Conservation (phyloP, 2,797 vertebrate species). For the Alfaro cultratus region DNA sequence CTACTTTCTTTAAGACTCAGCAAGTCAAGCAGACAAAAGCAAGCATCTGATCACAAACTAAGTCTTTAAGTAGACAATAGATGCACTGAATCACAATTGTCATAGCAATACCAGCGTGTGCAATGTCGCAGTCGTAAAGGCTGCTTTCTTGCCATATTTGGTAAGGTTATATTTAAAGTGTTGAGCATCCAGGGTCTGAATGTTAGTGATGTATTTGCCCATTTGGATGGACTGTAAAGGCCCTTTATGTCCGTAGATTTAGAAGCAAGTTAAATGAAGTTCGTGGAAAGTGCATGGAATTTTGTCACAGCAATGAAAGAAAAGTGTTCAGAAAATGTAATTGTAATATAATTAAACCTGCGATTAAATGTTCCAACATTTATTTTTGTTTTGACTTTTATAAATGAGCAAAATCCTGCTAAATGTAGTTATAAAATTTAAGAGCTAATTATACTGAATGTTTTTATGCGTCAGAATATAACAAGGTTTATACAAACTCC, state of each 20-base stretch:
- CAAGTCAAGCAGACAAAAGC: slow-evolving; percentile 12
- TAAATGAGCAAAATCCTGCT: not conserved
- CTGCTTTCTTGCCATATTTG: not conserved
- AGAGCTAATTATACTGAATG: not conserved
- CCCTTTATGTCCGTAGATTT: not conserved
- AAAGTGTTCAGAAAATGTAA: not conserved
- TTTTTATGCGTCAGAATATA: not conserved
- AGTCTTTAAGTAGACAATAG: not conserved
- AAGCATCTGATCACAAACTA: not conserved
- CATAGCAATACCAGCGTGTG: not conserved
- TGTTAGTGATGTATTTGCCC: not conserved
- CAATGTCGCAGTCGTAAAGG: not conserved
- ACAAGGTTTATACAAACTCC: not conserved
- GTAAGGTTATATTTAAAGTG: not conserved
- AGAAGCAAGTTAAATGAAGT: not conserved
- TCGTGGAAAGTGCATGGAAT: not conserved
- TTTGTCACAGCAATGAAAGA: not conserved
- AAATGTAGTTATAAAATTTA: not conserved
- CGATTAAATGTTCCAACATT: not conserved
- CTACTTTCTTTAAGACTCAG: not conserved
- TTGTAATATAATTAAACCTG: not conserved
- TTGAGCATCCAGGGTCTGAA: not conserved
- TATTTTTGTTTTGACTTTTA: not conserved
- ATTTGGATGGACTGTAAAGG: not conserved
- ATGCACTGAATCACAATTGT: not conserved